These are phyloP conservation scores for Tupiocoris notatus DNA, from an alignment of 2,888 invertebrate species.

Conservation along the genomic window DNA sequence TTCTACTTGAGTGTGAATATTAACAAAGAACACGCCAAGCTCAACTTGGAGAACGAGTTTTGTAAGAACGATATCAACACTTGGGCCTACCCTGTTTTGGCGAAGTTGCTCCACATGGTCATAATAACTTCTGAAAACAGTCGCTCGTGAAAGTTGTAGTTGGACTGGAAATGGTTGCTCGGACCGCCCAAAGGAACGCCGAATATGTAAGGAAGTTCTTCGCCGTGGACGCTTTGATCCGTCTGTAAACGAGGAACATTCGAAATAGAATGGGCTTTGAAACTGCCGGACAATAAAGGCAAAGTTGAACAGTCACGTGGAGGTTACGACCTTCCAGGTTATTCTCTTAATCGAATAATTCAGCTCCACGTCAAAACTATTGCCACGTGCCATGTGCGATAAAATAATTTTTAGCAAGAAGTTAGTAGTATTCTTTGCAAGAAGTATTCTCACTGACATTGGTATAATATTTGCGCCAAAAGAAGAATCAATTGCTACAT, in stretches of 20 bases:
- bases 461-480: too few relatives aligned
- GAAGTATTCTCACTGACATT: too few relatives aligned
- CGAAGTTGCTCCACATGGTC: conserved; percentile 88
- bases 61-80: neutral
- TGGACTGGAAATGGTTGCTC: conserved; percentile 65
- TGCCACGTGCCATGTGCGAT: too few relatives aligned
- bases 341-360: too few relatives aligned
- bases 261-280: too few relatives aligned
- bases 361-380: too few relatives aligned
- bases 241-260: conserved; percentile 62
- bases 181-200: conserved; percentile 78
- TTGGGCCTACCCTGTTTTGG: conserved; percentile 71
- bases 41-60: neutral
- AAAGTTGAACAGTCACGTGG: too few relatives aligned
- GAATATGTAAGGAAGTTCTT: conserved; percentile 83
- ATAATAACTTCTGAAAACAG: conserved; percentile 82
- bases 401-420: too few relatives aligned
- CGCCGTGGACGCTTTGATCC: conserved; percentile 76
- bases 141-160: conserved; percentile 74
- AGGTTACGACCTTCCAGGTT: too few relatives aligned
- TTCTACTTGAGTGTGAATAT: neutral
- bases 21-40: neutral
- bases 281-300: too few relatives aligned
- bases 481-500: too few relatives aligned
- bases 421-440: too few relatives aligned